A percentile compares a stretch with the other conserved stretches of the same genome.
phyloP scores from a whole-genome alignment of 2,113 vertebrate species.

The Amblyornis subalaris region DNA sequence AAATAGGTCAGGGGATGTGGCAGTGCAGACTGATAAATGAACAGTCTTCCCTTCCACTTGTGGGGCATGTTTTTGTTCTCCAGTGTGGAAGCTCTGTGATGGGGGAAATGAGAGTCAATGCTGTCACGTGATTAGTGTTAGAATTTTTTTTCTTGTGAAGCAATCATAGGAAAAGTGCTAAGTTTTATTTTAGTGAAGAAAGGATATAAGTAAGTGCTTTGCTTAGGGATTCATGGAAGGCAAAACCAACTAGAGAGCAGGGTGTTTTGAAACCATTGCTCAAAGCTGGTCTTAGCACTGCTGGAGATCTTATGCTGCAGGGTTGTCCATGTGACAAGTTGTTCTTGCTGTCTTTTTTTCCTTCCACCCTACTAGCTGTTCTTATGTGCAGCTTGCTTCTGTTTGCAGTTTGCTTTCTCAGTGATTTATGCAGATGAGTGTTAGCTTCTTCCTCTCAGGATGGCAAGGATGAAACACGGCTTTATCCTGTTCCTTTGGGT shows the following conservation, averaged over 20 bases:
- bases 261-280: neutral
- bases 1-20: constrained; percentile 88
- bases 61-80: constrained; percentile 42
- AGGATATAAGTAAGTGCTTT: neutral
- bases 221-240: neutral
- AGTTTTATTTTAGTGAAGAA: neutral
- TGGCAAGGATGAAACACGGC: neutral
- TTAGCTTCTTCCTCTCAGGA: neutral
- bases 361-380: neutral
- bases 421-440: neutral
- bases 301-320: neutral
- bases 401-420: neutral
- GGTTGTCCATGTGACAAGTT: neutral
- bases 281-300: neutral
- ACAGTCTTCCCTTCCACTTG: constrained; percentile 47
- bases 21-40: constrained; percentile 60
- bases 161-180: neutral
- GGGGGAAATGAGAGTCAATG: neutral
- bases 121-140: neutral
- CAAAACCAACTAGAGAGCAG: neutral
- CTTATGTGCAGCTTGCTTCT: neutral
- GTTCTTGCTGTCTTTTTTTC: neutral
- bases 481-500: neutral
- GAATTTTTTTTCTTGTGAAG: neutral
- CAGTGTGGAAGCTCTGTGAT: neutral